Base-by-base conservation (phyloP, 2,888 invertebrate species). In the Pemphredon lugubris region DNA sequence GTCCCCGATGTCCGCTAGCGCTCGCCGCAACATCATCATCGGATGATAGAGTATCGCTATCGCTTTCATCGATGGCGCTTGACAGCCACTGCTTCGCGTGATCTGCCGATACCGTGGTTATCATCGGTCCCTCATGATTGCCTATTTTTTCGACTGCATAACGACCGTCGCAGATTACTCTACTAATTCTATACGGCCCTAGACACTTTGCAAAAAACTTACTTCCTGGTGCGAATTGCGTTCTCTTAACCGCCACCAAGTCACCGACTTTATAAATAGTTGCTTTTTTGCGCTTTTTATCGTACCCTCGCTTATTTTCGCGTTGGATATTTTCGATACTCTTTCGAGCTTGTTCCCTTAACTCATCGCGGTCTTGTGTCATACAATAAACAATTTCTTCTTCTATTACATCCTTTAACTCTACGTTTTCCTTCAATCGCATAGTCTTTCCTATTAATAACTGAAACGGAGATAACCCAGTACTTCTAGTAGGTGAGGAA, bases 111-210 rank as follows among this genome's bases (percentile, higher is more conserved):
- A n/a, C n/a, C n/a, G n/a, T n/a, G n/a, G n/a, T n/a, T n/a, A n/a
- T n/a, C n/a, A n/a, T n/a, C n/a, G n/a, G n/a, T n/a, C n/a, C n/a
- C n/a, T n/a, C n/a, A n/a, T n/a, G n/a, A n/a, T n/a, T n/a, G n/a
- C n/a, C n/a, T n/a, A n/a, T n/a, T n/a, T n/a, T n/a, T n/a, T n/a
- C n/a, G n/a, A n/a, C n/a, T n/a, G n/a, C n/a, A n/a, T n/a, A n/a
- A n/a, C n/a, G n/a, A n/a, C n/a, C n/a, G n/a, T n/a, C n/a, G n/a
- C n/a, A n/a, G n/a, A n/a, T n/a, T n/a, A n/a, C n/a, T n/a, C n/a
- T n/a, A n/a, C n/a, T n/a, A n/a, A n/a, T n/a, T n/a, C 4, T 67
- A 54, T 5, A 60, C 34, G 34, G 34, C 11, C 34, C 34, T 2
- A 34, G 11, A 34, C 11, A 34, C n/a, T 34, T 34, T 2, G 4